Conservation (phyloP, 2,888 invertebrate genomes). For the Nomada fabriciana region DNA sequence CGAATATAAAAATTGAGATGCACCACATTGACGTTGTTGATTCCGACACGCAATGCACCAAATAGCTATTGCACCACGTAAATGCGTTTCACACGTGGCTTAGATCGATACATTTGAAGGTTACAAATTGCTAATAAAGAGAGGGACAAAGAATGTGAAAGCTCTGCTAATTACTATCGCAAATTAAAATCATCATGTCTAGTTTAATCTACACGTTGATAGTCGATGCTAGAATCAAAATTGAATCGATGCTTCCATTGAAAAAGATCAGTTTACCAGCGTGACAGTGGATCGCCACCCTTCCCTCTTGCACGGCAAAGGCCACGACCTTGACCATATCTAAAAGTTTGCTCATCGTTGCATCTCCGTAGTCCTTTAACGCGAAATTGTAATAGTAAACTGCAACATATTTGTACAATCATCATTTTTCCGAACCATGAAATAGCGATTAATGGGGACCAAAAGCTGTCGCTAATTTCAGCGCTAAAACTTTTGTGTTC, state of each 20-base stretch:
- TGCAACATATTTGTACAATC: constrained; percentile 82
- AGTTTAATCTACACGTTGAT: background rate
- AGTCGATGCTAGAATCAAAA: constrained; percentile 10
- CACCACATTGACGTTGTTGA: constrained; percentile 29
- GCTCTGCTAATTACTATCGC: constrained; percentile 10
- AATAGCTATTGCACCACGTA: constrained; percentile 12
- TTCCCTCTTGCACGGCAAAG: constrained; percentile 92
- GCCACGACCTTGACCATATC: constrained; percentile 96
- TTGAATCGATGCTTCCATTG: constrained; percentile 32
- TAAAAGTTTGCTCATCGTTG: constrained; percentile 90
- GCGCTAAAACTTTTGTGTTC: constrained; percentile 57
- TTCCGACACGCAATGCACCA: constrained; percentile 59
- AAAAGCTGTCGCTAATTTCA: constrained; percentile 25
- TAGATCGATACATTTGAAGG: constrained; percentile 59
- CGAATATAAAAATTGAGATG: constrained; percentile 56
- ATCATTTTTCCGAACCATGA: constrained; percentile 16
- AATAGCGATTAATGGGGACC: too few species aligned
- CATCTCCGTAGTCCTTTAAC: constrained; percentile 94
- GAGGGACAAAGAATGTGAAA: constrained; percentile 16
- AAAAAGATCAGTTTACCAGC: constrained; percentile 87
- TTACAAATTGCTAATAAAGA: constrained; percentile 45
- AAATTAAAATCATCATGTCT: constrained; percentile 9
- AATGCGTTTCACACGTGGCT: constrained; percentile 49
- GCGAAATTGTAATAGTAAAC: constrained; percentile 96
- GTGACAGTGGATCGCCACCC: constrained; percentile 95